Evolutionary conservation across 2,113 vertebrate species (phyloP), one percentile per base, ranked within the genome.

Genomic region (Parus major): DNA sequence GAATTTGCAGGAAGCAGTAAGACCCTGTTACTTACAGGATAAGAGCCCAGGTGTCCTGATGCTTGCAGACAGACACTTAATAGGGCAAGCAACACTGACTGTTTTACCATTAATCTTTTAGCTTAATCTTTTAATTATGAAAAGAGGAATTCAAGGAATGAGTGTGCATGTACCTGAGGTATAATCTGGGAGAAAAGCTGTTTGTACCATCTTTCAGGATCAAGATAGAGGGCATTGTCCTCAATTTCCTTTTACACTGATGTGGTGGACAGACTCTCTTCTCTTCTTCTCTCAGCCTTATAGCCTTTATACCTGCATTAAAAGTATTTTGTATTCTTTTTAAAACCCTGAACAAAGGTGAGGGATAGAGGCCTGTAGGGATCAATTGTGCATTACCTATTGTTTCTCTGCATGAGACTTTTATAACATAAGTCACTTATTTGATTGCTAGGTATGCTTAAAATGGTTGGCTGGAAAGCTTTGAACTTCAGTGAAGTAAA

Each of bases 401-500:
- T 82, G 57, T 46, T 88, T 95, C 86, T 63, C 84, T 55, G 55
- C 53, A 15, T 83, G 81, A 71, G 52, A 56, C 56, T 84, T 68
- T 57, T 50, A 49, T 86, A 80, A 60, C 39, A 1, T 33, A 75
- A 92, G 53, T 91, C 6, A 82, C 96, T 96, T 96, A 88, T 93
- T 94, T 96, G 90, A 83, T 93, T 79, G 20, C 86, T 73, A 79
- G 66, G 66, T 94, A 84, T 88, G 92, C 69, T 95, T 92, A 83
- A 94, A 96, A 66, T 84, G 71, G 29, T 88, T 86, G 88, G 56
- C 88, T 80, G 56, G 89, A 77, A 96, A 95, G 94, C 97, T 97
- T 95, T 97, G 97, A 97, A 97, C 95, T 98, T 96, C 81, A 88
- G 71, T 82, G 93, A 92, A 92, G 88, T 95, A 95, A 96, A 96